These are phyloP conservation scores for Neodontobutis hainanensis DNA, from an alignment of 2,113 vertebrate species.

Conservation along the genomic window DNA sequence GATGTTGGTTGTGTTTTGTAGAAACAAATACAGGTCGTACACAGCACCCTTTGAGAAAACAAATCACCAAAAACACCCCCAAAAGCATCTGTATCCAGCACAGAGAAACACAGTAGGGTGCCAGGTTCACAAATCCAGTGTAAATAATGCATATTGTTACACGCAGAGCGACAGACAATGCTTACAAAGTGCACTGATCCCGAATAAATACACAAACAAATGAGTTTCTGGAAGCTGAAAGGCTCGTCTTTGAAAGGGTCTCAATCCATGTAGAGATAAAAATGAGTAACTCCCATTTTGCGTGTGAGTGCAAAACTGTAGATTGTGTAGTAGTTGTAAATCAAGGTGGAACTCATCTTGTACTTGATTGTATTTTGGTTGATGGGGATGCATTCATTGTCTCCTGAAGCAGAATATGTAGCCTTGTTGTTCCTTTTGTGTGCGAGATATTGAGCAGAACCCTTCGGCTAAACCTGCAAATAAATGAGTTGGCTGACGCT, in stretches of 20 bases:
- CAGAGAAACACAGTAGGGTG: constrained; percentile 40
- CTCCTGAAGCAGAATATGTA: constrained; percentile 19
- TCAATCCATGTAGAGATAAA: constrained; percentile 11
- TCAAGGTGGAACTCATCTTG: constrained; percentile 5
- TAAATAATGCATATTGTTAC: constrained; percentile 38
- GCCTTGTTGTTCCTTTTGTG: constrained; percentile 43
- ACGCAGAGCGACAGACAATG: not conserved
- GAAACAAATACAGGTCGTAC: constrained; percentile 47
- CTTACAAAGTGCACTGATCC: constrained; percentile 1
- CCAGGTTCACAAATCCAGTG: constrained; percentile 35
- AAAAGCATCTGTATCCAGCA: constrained; percentile 33
- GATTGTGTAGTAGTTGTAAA: no score
- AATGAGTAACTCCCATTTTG: constrained; percentile 19
- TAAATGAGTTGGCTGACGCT: constrained; percentile 80
- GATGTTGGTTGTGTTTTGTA: constrained; percentile 45
- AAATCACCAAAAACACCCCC: constrained; percentile 37
- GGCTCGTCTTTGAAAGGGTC: constrained; percentile 10
- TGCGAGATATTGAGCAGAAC: constrained; percentile 43
- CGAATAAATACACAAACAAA: constrained; percentile 19
- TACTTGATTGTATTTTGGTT: constrained; percentile 13
- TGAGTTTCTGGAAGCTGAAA: constrained; percentile 11
- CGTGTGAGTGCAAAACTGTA: no score
- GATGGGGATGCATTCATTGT: constrained; percentile 10
- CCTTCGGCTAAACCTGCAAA: constrained; percentile 64
- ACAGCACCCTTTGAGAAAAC: constrained; percentile 48